Conservation (phyloP, 2,888 invertebrate species). For the Xestia c-nigrum region DNA sequence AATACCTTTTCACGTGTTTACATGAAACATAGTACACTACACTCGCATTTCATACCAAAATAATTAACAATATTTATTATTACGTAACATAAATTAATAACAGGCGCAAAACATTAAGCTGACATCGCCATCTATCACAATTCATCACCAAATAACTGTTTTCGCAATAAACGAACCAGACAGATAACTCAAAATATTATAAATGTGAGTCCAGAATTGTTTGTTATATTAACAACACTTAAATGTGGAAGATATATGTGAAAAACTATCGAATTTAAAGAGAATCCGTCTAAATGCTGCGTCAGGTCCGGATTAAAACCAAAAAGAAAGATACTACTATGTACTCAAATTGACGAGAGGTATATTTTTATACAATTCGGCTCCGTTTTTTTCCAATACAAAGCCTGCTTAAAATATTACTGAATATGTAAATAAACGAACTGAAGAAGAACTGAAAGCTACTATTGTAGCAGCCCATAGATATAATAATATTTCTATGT, state of each 20-base stretch:
- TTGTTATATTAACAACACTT: constrained; percentile 14
- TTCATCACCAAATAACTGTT: constrained; percentile 63
- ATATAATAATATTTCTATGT: no score
- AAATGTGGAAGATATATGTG: neutral
- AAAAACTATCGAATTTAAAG: neutral
- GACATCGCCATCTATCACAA: constrained; percentile 61
- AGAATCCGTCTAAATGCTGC: neutral
- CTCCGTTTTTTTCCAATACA: neutral
- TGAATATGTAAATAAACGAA: neutral
- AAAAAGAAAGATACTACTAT: neutral
- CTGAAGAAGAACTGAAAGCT: neutral
- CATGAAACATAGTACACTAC: constrained; percentile 5
- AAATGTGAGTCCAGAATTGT: constrained; percentile 44
- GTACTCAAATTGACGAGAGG: neutral
- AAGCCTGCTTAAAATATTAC: neutral
- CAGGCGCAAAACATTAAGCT: constrained; percentile 48
- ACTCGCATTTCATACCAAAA: constrained; percentile 36
- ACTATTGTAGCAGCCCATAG: neutral
- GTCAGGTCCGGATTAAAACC: no score
- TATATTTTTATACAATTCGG: neutral
- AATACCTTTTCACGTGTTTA: no score
- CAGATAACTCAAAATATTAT: constrained; percentile 60
- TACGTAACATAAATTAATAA: constrained; percentile 59
- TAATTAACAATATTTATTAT: constrained; percentile 60
- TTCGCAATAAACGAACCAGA: constrained; percentile 48